phyloP scores from a whole-genome alignment of 2,888 invertebrate species.

The Electrophaes corylata region DNA sequence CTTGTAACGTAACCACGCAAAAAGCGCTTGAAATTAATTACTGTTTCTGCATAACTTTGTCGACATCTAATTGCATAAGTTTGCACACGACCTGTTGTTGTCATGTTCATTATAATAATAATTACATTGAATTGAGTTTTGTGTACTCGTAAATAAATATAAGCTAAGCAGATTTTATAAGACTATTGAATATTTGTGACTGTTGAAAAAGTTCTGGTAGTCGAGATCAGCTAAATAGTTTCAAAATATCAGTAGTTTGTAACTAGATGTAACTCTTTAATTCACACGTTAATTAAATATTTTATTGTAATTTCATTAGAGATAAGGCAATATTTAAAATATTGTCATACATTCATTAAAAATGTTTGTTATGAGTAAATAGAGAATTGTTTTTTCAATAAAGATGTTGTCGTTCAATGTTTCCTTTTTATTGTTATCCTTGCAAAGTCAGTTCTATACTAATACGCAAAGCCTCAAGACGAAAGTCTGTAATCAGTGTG shows the following conservation, averaged over 20 bases:
- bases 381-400: constrained; percentile 11
- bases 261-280: neutral
- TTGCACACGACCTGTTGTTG: neutral
- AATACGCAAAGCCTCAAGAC: no score
- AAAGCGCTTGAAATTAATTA: neutral
- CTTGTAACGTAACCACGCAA: neutral
- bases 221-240: no score
- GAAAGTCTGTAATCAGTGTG: no score
- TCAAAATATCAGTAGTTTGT: neutral
- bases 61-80: neutral
- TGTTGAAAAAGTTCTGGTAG: no score
- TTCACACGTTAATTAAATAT: neutral
- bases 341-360: constrained; percentile 5
- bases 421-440: neutral
- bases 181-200: no score
- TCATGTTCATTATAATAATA: neutral
- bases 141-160: neutral
- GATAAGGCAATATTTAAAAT: constrained; percentile 1
- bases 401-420: constrained; percentile 15
- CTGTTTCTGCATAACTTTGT: neutral
- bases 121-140: neutral
- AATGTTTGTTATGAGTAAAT: constrained; percentile 5
- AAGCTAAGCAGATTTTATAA: no score
- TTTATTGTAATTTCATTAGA: neutral
- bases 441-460: neutral